These are phyloP conservation scores for Athalia cordata DNA, from an alignment of 2,888 invertebrate species.

Conservation along the genomic window DNA sequence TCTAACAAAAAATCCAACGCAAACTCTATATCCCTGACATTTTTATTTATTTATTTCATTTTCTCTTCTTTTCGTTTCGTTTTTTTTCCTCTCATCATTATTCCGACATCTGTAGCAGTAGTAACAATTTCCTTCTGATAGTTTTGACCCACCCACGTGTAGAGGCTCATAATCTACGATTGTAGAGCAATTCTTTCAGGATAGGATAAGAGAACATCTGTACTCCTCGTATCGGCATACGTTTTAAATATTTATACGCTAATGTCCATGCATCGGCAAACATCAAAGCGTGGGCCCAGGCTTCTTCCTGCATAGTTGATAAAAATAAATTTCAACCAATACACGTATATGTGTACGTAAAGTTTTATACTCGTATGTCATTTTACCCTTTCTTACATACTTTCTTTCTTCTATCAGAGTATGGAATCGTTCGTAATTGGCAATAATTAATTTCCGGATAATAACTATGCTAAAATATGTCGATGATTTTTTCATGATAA, in stretches of 20 bases:
- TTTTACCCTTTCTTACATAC: not conserved
- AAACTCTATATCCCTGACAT: no score
- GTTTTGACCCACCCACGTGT: not conserved
- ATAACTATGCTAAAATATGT: no score
- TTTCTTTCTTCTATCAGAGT: constrained; percentile 28
- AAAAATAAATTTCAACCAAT: constrained; percentile 68
- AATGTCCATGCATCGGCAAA: constrained; percentile 66
- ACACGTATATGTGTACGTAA: not conserved
- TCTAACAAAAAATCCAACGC: no score
- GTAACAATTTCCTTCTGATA: not conserved
- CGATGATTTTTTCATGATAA: no score
- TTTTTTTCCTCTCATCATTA: no score
- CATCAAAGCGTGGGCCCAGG: constrained; percentile 66
- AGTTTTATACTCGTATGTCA: not conserved
- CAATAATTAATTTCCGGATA: no score
- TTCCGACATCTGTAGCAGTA: no score
- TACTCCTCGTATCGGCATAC: constrained; percentile 41
- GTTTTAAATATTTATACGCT: constrained; percentile 71
- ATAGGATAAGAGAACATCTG: constrained; percentile 19
- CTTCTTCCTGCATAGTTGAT: constrained; percentile 65
- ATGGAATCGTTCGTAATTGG: not conserved
- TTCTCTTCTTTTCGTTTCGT: no score
- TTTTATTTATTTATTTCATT: no score
- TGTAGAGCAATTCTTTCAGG: not conserved
- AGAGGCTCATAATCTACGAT: not conserved